Evolutionary conservation across 2,113 vertebrate genomes (phyloP), one percentile per base, ranked within the genome.

Genomic region (Rhegmatorhina hoffmannsi): DNA sequence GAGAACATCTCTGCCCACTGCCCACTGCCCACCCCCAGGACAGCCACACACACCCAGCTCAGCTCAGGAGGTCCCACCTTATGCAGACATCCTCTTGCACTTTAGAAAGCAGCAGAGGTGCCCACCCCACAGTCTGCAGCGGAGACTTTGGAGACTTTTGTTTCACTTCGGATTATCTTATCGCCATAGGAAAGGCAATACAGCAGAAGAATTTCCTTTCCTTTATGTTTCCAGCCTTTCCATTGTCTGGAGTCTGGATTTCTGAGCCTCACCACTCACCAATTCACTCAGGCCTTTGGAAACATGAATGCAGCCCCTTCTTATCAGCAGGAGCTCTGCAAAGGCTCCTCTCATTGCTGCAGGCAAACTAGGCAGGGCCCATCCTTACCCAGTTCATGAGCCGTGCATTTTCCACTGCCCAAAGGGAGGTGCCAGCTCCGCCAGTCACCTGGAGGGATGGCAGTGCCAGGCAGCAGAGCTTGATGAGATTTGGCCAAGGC

Each of bases 171-270:
- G 79, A 77, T 90, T 98, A 97, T 98, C 98, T 98, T 98, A 98
- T 98, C 97, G 87, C 97, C 96, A 97, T 97, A 98, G 98, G 98
- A 98, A 98, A 98, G 97, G 98, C 98, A 98, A 98, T 98, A 97
- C 96, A 98, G 98, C 97, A 98, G 97, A 98, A 98, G 98, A 98
- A 97, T 98, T 98, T 98, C 97, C 98, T 98, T 97, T 96, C 96
- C 92, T 93, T 79, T 36, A 94, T 97, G 89, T 92, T 90, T 97
- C 95, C 95, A 97, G 97, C 97, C 96, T 96, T 82, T 96, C 97
- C 96, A 98, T 98, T 99, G 99, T 99, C 97, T 95, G 31, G 62
- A 2, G 50, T 96, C 97, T 96, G 95, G 84, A 72, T 91, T 96
- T 96, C 93, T 91, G 66, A 92, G 95, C 67, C 72, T 63, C 43